Evolutionary conservation across 35 echinoderm and acorn worm species (phyloP).

Genomic region (Lytechinus variegatus): DNA sequence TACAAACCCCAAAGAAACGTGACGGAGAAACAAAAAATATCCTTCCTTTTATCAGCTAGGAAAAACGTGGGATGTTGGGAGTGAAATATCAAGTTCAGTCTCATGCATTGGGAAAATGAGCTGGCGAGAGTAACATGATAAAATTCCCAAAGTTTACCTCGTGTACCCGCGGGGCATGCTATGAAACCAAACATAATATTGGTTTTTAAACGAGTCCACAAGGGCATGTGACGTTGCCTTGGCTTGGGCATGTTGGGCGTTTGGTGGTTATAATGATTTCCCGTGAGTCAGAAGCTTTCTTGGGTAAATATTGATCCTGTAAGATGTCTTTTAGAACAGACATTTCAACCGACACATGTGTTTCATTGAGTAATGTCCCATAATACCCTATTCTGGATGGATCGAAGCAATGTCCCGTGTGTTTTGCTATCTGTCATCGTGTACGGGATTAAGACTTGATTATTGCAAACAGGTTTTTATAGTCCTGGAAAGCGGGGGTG

Average conservation of each 20-base stretch:
- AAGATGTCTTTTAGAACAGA: background rate
- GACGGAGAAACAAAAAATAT: background rate
- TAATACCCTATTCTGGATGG: background rate
- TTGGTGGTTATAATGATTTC: background rate
- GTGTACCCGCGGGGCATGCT: background rate
- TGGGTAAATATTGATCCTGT: slow-evolving; percentile 4
- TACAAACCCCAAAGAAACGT: background rate
- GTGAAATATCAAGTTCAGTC: background rate
- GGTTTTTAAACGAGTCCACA: background rate
- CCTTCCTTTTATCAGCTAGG: background rate
- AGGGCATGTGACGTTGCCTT: background rate
- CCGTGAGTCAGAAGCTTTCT: background rate
- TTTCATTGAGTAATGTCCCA: background rate
- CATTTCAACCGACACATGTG: background rate
- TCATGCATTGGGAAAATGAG: background rate
- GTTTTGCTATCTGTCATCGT: background rate
- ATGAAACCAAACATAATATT: background rate
- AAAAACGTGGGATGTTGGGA: background rate
- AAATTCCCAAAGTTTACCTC: background rate
- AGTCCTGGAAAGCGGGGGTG: too few relatives aligned
- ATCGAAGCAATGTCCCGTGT: background rate
- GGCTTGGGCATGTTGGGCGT: background rate
- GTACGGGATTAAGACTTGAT: background rate
- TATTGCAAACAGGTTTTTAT: background rate
- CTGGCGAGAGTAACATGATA: background rate